A percentile compares a stretch with the other conserved stretches of the same genome.
Evolutionary conservation across 2,797 vertebrate species (phyloP).

Genomic region (Oreortyx pictus): DNA sequence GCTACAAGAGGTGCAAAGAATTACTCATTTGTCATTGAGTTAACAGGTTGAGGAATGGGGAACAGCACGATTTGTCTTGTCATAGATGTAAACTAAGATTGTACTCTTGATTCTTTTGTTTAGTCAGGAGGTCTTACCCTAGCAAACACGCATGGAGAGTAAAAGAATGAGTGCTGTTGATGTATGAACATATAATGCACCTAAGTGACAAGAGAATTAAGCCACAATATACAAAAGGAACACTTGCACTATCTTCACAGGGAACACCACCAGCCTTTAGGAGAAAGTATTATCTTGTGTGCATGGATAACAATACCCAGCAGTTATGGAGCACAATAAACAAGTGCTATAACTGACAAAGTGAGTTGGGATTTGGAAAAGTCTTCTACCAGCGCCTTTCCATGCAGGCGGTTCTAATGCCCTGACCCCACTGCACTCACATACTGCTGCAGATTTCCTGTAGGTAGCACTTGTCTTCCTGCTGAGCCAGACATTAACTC

Average conservation of each 20-base stretch:
- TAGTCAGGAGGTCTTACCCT: not conserved
- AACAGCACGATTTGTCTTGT: not conserved
- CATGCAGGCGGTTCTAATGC: not conserved
- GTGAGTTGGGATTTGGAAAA: not conserved
- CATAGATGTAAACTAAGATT: not conserved
- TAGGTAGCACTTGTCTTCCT: not conserved
- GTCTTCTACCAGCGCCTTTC: not conserved
- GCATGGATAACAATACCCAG: not conserved
- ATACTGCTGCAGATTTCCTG: not conserved
- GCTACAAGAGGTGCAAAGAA: not conserved
- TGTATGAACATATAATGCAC: not conserved
- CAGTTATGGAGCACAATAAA: not conserved
- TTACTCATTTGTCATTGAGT: not conserved
- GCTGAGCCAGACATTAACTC: not conserved
- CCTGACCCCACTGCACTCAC: not conserved
- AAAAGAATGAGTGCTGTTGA: not conserved
- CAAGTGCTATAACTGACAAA: not conserved
- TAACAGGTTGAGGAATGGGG: fast-evolving
- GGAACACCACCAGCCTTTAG: not conserved
- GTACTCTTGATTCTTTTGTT: not conserved
- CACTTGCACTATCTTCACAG: not conserved
- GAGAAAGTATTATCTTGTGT: not conserved
- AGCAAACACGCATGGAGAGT: not conserved
- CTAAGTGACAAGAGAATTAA: not conserved
- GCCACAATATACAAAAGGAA: not conserved